Conservation (phyloP, 1,140 invertebrate species). For the Micrasema longulum region DNA sequence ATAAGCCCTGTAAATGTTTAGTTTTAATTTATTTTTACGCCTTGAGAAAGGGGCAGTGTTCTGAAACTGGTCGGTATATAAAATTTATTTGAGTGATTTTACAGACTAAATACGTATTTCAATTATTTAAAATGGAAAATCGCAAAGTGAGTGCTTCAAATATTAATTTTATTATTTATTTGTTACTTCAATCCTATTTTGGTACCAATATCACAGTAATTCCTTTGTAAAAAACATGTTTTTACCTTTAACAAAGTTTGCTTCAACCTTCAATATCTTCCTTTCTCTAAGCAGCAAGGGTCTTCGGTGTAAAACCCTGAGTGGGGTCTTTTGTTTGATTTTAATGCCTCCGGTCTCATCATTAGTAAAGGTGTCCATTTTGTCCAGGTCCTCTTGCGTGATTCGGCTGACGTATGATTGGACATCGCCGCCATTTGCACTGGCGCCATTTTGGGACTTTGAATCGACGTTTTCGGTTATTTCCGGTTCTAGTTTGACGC, state of each 20-base stretch:
- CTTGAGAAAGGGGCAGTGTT: no score
- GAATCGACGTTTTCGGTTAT: neutral
- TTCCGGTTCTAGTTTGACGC: conserved; percentile 65
- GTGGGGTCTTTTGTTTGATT: conserved; percentile 82
- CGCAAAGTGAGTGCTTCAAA: no score
- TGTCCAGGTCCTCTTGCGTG: conserved; percentile 68
- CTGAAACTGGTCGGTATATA: no score
- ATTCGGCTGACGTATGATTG: conserved; percentile 51
- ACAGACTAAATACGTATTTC: no score
- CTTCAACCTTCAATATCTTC: conserved; percentile 74
- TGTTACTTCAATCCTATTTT: no score
- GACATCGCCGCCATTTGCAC: neutral
- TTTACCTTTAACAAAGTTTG: conserved; percentile 61
- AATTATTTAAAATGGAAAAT: no score
- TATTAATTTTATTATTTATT: no score
- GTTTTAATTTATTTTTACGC: no score
- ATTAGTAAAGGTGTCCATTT: conserved; percentile 67
- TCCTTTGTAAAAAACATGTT: no score
- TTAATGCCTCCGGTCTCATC: conserved; percentile 59
- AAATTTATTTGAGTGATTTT: no score
- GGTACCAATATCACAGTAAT: no score
- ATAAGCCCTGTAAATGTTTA: no score
- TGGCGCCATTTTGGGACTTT: neutral
- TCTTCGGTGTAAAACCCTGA: conserved; percentile 87
- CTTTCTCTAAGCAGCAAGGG: conserved; percentile 75